A percentile compares a stretch with the other conserved stretches of the same genome.
Conservation (phyloP, 1,140 invertebrate species). For the Scaptomyza montana region DNA sequence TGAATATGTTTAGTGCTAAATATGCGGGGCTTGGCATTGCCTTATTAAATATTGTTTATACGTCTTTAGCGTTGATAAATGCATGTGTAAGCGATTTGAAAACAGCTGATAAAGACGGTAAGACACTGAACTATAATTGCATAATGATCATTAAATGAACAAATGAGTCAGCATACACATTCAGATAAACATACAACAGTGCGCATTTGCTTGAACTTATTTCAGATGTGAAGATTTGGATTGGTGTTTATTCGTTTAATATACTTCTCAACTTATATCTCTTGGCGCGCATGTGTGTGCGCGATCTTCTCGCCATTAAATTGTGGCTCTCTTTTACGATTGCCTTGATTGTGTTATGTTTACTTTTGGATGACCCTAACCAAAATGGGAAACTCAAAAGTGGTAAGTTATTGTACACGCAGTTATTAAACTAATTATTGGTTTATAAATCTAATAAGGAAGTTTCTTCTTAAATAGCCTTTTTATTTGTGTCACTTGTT, state of each 20-base stretch:
- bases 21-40: neutral
- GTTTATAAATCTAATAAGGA: no score
- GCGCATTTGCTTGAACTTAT: no score
- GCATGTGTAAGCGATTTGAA: no score
- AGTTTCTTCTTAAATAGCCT: no score
- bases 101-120: neutral
- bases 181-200: no score
- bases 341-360: neutral
- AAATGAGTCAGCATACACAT: no score
- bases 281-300: neutral
- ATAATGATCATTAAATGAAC: no score
- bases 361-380: neutral
- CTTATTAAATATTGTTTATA: neutral
- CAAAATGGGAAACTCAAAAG: no score
- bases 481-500: no score
- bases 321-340: slow-evolving; percentile 3
- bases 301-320: neutral
- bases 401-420: neutral
- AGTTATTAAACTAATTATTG: no score
- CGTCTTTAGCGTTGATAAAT: neutral
- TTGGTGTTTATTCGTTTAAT: neutral
- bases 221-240: neutral
- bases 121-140: no score
- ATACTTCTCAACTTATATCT: neutral
- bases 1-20: neutral